A percentile compares a stretch with the other conserved stretches of the same genome.
These are phyloP conservation scores for Struthidea cinerea DNA, from an alignment of 2,113 vertebrate genomes.

Conservation along the genomic window DNA sequence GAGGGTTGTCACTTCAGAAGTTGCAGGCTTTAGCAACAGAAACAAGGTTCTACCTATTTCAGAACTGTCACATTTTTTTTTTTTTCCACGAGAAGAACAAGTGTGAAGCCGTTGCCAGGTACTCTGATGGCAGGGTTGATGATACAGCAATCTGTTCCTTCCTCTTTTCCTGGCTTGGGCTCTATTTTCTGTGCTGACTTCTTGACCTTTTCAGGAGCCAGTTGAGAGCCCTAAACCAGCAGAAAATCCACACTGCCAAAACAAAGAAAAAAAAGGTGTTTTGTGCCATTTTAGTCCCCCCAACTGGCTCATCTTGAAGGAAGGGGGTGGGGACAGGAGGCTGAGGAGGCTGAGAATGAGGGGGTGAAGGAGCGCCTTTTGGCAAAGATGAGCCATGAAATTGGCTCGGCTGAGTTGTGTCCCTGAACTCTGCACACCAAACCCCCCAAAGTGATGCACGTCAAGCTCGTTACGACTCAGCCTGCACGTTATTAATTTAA, in stretches of 20 bases:
- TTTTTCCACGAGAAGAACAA: neutral
- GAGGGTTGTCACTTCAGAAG: neutral
- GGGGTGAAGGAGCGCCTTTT: neutral
- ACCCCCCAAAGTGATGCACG: neutral
- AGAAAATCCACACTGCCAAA: neutral
- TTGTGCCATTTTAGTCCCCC: neutral
- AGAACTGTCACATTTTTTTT: conserved; percentile 7
- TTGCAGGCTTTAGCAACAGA: neutral
- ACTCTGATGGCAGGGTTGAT: neutral
- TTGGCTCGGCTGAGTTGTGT: neutral
- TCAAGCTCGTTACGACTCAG: neutral
- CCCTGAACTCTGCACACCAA: neutral
- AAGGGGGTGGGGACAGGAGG: neutral
- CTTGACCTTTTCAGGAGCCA: neutral
- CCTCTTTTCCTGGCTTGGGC: neutral
- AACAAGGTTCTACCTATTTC: conserved; percentile 4
- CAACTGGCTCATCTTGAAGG: neutral
- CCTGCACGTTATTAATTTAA: neutral
- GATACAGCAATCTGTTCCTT: neutral
- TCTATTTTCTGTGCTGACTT: neutral
- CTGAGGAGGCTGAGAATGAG: neutral
- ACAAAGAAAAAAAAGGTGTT: neutral
- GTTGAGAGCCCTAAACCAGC: neutral
- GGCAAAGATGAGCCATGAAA: neutral
- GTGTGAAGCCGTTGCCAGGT: conserved; percentile 4